These are phyloP conservation scores for Papilio glaucus DNA, from an alignment of 1,140 invertebrate species.

Conservation along the genomic window DNA sequence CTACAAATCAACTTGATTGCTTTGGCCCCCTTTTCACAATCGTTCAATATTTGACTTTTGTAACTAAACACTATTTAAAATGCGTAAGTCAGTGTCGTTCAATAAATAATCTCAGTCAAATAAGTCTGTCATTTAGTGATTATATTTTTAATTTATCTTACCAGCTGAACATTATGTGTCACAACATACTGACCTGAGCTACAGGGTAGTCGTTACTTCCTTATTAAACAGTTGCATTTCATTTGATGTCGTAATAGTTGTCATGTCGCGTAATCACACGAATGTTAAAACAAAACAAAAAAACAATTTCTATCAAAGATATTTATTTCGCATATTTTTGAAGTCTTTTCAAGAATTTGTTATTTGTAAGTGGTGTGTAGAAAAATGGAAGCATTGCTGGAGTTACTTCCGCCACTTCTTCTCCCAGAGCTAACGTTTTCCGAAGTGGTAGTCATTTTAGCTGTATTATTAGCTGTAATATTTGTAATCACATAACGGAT, in stretches of 20 bases:
- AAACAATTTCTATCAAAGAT: neutral
- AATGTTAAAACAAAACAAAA: conserved; percentile 4
- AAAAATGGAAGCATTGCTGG: no score
- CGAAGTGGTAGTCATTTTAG: no score
- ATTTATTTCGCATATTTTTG: neutral
- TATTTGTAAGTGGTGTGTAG: no score
- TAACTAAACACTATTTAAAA: neutral
- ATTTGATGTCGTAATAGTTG: conserved; percentile 10
- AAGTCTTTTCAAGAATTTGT: no score
- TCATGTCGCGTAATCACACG: neutral
- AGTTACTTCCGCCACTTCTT: no score
- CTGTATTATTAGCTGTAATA: no score
- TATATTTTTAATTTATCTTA: neutral
- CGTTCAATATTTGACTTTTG: no score
- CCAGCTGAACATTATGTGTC: neutral
- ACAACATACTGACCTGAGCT: conserved; percentile 2
- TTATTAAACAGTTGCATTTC: conserved; percentile 6
- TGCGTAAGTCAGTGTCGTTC: neutral
- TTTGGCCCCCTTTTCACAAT: no score
- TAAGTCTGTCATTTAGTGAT: neutral
- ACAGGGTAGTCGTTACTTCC: neutral
- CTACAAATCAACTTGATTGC: no score
- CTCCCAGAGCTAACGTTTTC: no score
- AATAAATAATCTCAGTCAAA: neutral
- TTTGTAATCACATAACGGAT: no score